A percentile compares a stretch with the other conserved stretches of the same genome.
Conservation (phyloP, 2,888 invertebrate genomes). For the Pristionchus entomophagus region DNA sequence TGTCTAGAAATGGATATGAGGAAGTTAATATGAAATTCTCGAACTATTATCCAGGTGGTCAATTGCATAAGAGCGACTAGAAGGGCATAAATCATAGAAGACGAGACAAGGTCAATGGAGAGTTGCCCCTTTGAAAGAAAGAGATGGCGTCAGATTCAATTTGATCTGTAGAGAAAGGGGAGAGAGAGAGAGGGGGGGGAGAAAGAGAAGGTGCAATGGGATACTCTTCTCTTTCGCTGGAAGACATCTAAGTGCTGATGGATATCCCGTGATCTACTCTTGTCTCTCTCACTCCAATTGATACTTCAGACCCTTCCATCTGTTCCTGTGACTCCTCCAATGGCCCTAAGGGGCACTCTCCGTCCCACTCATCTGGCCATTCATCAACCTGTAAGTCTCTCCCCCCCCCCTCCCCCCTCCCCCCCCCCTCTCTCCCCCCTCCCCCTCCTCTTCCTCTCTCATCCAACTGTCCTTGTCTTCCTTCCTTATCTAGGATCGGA, state of each 20-base stretch:
- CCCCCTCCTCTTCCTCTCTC: too few species aligned
- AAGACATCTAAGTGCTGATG: not conserved
- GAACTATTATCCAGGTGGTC: not conserved
- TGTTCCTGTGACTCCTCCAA: slow-evolving; percentile 62
- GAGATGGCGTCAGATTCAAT: slow-evolving; percentile 10
- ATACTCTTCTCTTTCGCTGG: not conserved
- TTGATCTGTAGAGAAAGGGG: not conserved
- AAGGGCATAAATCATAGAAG: slow-evolving; percentile 2
- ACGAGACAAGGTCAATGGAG: slow-evolving; percentile 17
- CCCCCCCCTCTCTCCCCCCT: not conserved
- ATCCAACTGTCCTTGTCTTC: not conserved
- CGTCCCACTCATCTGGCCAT: slow-evolving; percentile 66
- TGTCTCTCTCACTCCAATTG: not conserved
- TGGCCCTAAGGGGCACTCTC: slow-evolving; percentile 49
- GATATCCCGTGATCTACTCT: not conserved
- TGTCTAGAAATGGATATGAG: too few species aligned
- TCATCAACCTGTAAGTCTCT: slow-evolving; percentile 59
- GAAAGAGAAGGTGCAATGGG: slow-evolving; percentile 11
- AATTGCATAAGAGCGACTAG: not conserved
- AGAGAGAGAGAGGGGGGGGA: slow-evolving; percentile 13
- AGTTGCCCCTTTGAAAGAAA: not conserved
- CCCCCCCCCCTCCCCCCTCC: not conserved
- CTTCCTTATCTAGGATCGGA: slow-evolving; percentile 2
- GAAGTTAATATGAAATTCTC: not conserved
- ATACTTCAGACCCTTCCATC: slow-evolving; percentile 25